phyloP scores from a whole-genome alignment of 1,140 invertebrate genomes.

The Adelges cooleyi region DNA sequence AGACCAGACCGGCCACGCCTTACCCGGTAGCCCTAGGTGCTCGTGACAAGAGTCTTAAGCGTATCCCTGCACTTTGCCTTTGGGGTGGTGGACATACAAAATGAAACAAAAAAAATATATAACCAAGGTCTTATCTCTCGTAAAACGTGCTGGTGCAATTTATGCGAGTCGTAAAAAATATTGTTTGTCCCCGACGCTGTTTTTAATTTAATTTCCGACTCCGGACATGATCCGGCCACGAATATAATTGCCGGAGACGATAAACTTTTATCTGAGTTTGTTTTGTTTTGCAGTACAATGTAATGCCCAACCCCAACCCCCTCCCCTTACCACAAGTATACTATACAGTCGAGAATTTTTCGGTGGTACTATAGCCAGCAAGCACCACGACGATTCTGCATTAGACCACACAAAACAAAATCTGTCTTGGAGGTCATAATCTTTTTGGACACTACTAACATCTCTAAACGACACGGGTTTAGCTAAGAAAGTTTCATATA shows the following conservation, averaged over 20 bases:
- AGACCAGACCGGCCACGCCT: too few relatives aligned
- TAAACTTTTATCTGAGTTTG: constrained; percentile 23
- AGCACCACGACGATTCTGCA: too few relatives aligned
- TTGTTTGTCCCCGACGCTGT: background rate
- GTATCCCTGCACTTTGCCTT: background rate
- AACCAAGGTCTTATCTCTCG: constrained; percentile 14
- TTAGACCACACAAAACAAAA: too few relatives aligned
- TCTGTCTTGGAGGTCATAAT: too few relatives aligned
- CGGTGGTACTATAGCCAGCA: too few relatives aligned
- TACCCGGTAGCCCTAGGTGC: background rate
- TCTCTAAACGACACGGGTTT: too few relatives aligned
- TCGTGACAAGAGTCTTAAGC: constrained; percentile 20
- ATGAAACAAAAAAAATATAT: background rate
- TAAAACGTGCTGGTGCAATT: constrained; percentile 19
- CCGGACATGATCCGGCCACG: constrained; percentile 9
- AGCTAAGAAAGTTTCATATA: too few relatives aligned
- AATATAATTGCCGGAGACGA: constrained; percentile 3
- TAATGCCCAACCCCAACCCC: too few relatives aligned
- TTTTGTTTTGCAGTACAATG: background rate
- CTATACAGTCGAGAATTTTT: too few relatives aligned
- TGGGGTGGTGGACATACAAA: too few relatives aligned
- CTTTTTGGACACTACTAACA: too few relatives aligned
- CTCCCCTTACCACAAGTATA: too few relatives aligned
- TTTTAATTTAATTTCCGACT: constrained; percentile 22
- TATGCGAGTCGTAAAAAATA: constrained; percentile 25